Conservation (phyloP, 2,113 vertebrate species). For the Phyllostomus hastatus region DNA sequence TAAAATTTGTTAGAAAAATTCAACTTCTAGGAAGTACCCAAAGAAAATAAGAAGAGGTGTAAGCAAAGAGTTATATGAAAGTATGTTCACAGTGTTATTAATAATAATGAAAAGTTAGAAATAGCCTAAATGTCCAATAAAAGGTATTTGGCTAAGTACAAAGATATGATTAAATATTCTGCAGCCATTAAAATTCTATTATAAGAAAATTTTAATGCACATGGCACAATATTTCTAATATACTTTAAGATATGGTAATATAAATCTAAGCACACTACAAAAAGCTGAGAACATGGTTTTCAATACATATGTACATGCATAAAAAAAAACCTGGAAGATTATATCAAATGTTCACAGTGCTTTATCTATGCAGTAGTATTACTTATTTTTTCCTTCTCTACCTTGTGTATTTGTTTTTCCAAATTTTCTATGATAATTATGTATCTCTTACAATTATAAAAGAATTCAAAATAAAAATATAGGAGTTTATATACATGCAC, state of each 20-base stretch:
- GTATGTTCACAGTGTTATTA: background rate
- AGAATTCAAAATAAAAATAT: background rate
- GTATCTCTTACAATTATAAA: background rate
- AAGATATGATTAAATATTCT: background rate
- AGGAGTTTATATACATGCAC: background rate
- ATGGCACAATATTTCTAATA: background rate
- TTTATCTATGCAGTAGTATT: background rate
- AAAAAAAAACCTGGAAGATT: background rate
- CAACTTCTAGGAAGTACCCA: background rate
- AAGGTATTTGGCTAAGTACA: background rate
- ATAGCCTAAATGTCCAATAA: background rate
- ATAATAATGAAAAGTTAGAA: constrained; percentile 32
- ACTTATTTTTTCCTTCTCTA: background rate
- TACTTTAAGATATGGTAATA: background rate
- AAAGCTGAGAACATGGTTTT: background rate
- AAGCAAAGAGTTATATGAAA: background rate
- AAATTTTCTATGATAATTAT: background rate
- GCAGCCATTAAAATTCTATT: background rate
- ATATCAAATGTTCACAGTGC: background rate
- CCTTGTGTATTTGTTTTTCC: background rate
- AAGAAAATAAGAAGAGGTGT: background rate
- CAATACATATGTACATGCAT: background rate
- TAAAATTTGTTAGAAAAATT: background rate
- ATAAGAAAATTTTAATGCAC: background rate
- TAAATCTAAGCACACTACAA: background rate